A percentile compares a stretch with the other conserved stretches of the same genome.
phyloP scores from a whole-genome alignment of 2,797 vertebrate genomes.

The Clarias platycephalus region DNA sequence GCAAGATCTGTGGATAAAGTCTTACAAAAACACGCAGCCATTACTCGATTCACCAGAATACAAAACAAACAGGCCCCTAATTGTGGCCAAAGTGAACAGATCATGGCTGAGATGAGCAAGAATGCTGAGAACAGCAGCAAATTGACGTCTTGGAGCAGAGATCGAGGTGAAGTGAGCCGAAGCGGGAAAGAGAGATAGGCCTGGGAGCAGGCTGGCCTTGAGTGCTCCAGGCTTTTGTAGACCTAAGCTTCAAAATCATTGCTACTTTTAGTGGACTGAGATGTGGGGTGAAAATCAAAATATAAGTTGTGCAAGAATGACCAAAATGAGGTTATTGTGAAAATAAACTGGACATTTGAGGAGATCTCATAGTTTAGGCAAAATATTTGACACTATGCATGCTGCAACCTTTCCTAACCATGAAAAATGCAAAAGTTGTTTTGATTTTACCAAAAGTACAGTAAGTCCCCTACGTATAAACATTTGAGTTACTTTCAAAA shows the following conservation, averaged over 20 bases:
- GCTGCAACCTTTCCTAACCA: neutral
- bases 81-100: constrained; percentile 37
- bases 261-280: neutral
- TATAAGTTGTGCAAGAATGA: neutral
- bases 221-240: neutral
- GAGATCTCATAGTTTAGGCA: neutral
- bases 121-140: constrained; percentile 33
- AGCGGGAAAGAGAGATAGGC: constrained; percentile 29
- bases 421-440: neutral
- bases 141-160: constrained; percentile 24
- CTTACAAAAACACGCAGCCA: constrained; percentile 23
- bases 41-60: constrained; percentile 51
- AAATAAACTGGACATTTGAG: neutral
- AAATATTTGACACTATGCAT: neutral
- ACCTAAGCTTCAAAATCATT: neutral
- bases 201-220: constrained; percentile 34
- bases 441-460: neutral
- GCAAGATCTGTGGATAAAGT: constrained; percentile 55
- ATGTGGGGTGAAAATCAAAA: constrained; percentile 9
- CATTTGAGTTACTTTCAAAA: too few relatives aligned
- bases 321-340: neutral
- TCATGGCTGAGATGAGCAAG: constrained; percentile 22
- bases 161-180: constrained; percentile 21
- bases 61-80: constrained; percentile 49
- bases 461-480: too few relatives aligned